These are phyloP conservation scores for Sprattus sprattus DNA, from an alignment of 2,113 vertebrate genomes.

Conservation along the genomic window DNA sequence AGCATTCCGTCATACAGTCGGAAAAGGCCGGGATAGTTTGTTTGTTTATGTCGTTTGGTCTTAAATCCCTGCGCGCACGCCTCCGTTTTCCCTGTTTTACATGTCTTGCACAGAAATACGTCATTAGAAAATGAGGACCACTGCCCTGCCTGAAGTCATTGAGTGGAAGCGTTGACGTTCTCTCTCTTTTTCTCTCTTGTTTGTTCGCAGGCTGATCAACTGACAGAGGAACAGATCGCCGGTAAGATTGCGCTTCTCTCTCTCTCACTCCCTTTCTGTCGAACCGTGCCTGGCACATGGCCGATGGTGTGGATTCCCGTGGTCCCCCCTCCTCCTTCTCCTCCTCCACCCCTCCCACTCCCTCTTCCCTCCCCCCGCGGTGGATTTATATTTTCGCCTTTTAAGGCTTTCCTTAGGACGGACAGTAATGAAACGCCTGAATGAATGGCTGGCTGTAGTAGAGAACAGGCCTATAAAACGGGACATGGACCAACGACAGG, in stretches of 20 bases:
- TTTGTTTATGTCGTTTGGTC: neutral
- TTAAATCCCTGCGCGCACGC: neutral
- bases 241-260: constrained; percentile 77
- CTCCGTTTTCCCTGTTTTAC: neutral
- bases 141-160: constrained; percentile 1
- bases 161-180: neutral
- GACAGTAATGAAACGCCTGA: constrained; percentile 56
- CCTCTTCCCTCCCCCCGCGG: constrained; percentile 26
- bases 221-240: constrained; percentile 99
- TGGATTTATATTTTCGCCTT: constrained; percentile 73
- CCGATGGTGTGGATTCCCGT: constrained; percentile 55
- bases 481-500: neutral
- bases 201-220: constrained; percentile 91
- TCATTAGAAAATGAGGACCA: neutral
- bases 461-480: neutral
- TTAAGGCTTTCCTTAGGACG: constrained; percentile 66
- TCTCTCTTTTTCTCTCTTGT: constrained; percentile 29
- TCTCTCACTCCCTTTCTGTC: constrained; percentile 36
- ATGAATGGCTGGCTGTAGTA: constrained; percentile 63
- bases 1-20: neutral
- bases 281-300: constrained; percentile 42
- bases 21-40: neutral
- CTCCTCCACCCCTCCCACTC: constrained; percentile 39
- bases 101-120: constrained; percentile 11
- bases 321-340: constrained; percentile 10